Evolutionary conservation across 2,888 invertebrate genomes (phyloP).

Genomic region (Lasius platythorax): DNA sequence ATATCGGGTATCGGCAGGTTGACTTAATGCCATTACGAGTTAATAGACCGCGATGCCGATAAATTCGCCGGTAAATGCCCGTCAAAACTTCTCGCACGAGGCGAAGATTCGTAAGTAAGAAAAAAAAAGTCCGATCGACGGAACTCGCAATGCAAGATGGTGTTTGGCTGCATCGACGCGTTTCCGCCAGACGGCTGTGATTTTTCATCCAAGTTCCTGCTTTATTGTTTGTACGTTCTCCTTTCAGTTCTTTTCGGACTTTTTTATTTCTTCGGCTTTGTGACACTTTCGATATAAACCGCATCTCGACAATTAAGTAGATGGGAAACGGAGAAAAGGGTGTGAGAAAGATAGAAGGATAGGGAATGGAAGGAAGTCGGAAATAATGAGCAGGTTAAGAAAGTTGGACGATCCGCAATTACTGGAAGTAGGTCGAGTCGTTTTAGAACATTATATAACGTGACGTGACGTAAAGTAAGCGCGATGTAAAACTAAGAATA

Average conservation of each 20-base stretch:
- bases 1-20: conserved; percentile 50
- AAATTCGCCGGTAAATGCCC: conserved; percentile 43
- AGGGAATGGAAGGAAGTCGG: conserved; percentile 36
- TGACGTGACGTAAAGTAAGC: conserved; percentile 41
- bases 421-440: conserved; percentile 66
- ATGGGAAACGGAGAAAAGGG: conserved; percentile 29
- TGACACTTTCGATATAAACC: neutral
- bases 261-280: neutral
- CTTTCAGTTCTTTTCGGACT: conserved; percentile 1
- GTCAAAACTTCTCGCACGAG: conserved; percentile 44
- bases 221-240: conserved; percentile 58
- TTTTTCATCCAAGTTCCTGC: conserved; percentile 29
- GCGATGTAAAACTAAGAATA: conserved; percentile 59
- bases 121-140: conserved; percentile 39
- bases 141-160: conserved; percentile 7
- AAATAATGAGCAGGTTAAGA: conserved; percentile 56
- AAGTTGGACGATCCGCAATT: conserved; percentile 62
- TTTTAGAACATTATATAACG: conserved; percentile 64
- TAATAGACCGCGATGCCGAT: conserved; percentile 52
- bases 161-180: conserved; percentile 17
- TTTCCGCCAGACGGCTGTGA: conserved; percentile 27
- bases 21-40: conserved; percentile 56
- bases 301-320: conserved; percentile 56
- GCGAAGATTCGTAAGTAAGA: conserved; percentile 8
- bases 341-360: conserved; percentile 14